Base-by-base conservation (phyloP, 2,797 vertebrate species). In the Eospalax fontanierii region DNA sequence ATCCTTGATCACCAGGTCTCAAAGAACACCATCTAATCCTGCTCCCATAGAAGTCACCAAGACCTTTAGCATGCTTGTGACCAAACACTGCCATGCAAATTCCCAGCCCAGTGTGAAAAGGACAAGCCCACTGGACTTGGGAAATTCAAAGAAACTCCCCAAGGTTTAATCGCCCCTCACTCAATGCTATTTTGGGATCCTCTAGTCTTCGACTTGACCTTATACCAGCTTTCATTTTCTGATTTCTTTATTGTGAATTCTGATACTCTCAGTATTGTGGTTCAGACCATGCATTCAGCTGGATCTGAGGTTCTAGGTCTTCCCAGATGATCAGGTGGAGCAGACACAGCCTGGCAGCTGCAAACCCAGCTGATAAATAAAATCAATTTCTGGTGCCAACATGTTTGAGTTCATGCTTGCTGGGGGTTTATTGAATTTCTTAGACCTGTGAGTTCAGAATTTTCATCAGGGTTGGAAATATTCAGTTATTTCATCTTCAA, bases 341-440 rank as follows among this genome's bases (percentile, higher is more conserved):
- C 30, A 57, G 28, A 63, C 22, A 22, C 18, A 89, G 46, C 7
- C 15, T 16, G 4, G 26, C 15, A 78, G 33, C 75, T 68, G 24
- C 9, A 33, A 2, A 50, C 26, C 61, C 22, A 50, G 28, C 33
- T 28, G 19, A 54, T 18, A 22, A 59, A 59, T 54, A 88, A 59
- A 35, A 35, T 68, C n/a, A 82, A 57, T n/a, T n/a, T 8, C 57
- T 11, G 3, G 35, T 46, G 30, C 33, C 43, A 73, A 40, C 38
- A 15, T 18, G 71, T 85, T 75, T 74, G 14, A 68, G 12, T 50
- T 30, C 30, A 43, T 73, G 75, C 24, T 89, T 93, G 16, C 28
- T 93, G 91, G 33, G 19, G 65, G 10, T 83, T 92, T 91, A 59
- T 82, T 73, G 19, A 82, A 5, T 87, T 70, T 86, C 63, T 89